phyloP scores from a whole-genome alignment of 64 coral and sea anemone species.

The Catalaphyllia jardinei region DNA sequence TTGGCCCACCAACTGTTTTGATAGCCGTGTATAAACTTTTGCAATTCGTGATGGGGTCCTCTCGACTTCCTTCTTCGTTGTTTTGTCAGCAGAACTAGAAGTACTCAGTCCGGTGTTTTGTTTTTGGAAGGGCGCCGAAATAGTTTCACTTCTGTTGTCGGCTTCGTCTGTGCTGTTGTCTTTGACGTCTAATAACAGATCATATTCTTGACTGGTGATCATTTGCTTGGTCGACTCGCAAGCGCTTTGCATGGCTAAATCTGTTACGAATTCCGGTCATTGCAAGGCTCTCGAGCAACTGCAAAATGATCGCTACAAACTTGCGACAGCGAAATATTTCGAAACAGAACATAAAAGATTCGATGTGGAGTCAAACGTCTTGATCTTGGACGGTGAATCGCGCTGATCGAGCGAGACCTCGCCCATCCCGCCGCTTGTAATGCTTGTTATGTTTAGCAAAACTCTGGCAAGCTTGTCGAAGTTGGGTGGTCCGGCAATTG shows the following conservation, averaged over 20 bases:
- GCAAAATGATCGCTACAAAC: background rate
- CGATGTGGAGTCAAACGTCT: background rate
- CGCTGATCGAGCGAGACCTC: background rate
- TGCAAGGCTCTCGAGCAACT: background rate
- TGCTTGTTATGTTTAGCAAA: conserved; percentile 25
- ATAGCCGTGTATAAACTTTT: conserved; percentile 1
- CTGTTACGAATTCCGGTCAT: conserved; percentile 13
- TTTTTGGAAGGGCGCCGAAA: conserved; percentile 36
- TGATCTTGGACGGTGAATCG: background rate
- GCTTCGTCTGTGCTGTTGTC: conserved; percentile 14
- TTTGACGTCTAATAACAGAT: conserved; percentile 26
- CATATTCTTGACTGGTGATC: background rate
- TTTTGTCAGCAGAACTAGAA: conserved; percentile 20
- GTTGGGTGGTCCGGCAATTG: background rate
- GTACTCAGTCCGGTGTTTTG: background rate
- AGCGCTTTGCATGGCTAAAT: background rate
- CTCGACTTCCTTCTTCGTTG: background rate
- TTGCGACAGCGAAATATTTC: background rate
- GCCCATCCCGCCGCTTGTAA: conserved; percentile 14
- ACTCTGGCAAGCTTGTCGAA: conserved; percentile 13
- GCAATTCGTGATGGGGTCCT: background rate
- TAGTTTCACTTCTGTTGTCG: conserved; percentile 24
- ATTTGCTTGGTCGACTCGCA: background rate
- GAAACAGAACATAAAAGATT: background rate
- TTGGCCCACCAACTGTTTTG: conserved; percentile 2